Evolutionary conservation across 2,797 vertebrate genomes (phyloP).

Genomic region (Peromyscus melanophrys): DNA sequence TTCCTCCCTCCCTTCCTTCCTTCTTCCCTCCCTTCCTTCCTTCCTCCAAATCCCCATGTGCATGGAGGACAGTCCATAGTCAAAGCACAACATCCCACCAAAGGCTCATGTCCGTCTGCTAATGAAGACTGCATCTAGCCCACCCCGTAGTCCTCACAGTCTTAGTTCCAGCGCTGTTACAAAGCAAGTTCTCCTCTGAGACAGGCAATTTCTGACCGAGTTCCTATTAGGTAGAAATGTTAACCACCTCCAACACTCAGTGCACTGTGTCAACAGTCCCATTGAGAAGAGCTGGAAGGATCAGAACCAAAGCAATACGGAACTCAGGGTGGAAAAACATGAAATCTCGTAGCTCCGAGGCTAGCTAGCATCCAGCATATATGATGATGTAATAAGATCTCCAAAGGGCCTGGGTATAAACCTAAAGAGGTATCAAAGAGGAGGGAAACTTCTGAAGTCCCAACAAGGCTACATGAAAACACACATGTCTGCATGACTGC

Average conservation of each 20-base stretch:
- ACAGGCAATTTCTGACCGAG: not conserved
- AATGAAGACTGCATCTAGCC: not conserved
- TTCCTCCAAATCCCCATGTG: not conserved
- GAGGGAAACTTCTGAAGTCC: not conserved
- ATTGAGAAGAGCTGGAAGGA: not conserved
- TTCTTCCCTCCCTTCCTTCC: fast-evolving
- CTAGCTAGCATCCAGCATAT: not conserved
- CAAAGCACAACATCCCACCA: not conserved
- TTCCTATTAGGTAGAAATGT: not conserved
- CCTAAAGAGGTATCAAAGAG: not conserved
- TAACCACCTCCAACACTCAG: not conserved
- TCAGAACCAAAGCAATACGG: not conserved
- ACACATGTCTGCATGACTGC: not conserved
- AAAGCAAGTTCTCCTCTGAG: not conserved
- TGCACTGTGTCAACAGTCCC: not conserved
- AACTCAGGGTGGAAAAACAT: not conserved
- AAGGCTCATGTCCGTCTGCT: not conserved
- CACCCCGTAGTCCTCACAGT: not conserved
- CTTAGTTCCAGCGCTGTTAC: not conserved
- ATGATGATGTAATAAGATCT: not conserved
- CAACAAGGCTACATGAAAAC: not conserved
- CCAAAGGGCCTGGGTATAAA: not conserved
- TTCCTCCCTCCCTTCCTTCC: not conserved
- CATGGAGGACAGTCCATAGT: not conserved
- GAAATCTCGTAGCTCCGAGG: not conserved